A percentile compares a stretch with the other conserved stretches of the same genome.
Evolutionary conservation across 2,113 vertebrate genomes (phyloP).

Genomic region (Sebastes fasciatus): DNA sequence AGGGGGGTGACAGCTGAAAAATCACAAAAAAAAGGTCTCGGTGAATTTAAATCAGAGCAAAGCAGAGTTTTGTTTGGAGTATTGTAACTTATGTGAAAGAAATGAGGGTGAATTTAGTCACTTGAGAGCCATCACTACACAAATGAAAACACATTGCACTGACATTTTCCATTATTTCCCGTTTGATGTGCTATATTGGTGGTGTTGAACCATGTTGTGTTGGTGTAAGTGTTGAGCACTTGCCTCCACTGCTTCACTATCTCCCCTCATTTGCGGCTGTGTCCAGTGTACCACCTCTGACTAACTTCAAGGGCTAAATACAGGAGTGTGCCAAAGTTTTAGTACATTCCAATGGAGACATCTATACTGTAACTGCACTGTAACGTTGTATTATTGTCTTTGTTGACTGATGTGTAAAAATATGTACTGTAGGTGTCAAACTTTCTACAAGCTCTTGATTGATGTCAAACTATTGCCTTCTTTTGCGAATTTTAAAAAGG

Average conservation of each 20-base stretch:
- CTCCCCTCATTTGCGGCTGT: conserved; percentile 5
- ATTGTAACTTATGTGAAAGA: not conserved
- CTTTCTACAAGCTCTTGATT: conserved; percentile 55
- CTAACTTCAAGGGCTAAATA: conserved; percentile 81
- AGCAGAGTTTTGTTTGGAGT: not conserved
- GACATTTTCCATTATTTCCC: conserved; percentile 36
- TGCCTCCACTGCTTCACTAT: conserved; percentile 8
- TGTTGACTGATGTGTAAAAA: conserved; percentile 58
- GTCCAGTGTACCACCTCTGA: conserved; percentile 38
- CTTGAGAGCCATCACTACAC: conserved; percentile 42
- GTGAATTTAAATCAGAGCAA: conserved; percentile 2
- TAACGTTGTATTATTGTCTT: conserved; percentile 45
- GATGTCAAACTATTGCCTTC: conserved; percentile 67
- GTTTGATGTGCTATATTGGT: conserved; percentile 28
- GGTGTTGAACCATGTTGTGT: conserved; percentile 12
- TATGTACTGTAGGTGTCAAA: conserved; percentile 69
- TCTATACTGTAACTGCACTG: conserved; percentile 79
- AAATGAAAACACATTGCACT: conserved; percentile 48
- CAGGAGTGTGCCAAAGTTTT: conserved; percentile 70
- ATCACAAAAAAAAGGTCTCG: not conserved
- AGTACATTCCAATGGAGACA: conserved; percentile 83
- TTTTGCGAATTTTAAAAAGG: conserved; percentile 40
- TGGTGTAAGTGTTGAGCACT: conserved; percentile 27
- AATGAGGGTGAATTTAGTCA: not conserved
- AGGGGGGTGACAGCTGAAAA: not conserved